These are phyloP conservation scores for Sarcophaga carnaria DNA, from an alignment of 2,888 invertebrate species.

Conservation along the genomic window DNA sequence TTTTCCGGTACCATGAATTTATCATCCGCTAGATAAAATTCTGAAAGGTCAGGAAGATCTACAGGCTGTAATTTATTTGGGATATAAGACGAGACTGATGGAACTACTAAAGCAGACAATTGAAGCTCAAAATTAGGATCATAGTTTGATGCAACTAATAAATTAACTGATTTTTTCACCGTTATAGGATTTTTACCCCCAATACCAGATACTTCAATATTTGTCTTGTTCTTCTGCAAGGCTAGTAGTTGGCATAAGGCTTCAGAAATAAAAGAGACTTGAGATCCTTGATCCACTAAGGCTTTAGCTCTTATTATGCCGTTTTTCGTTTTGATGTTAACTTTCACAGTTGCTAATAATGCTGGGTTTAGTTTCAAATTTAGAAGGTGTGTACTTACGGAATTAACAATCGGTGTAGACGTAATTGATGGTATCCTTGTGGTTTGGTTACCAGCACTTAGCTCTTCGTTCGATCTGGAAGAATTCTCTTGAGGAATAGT, in stretches of 20 bases:
- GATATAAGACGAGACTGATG: constrained; percentile 30
- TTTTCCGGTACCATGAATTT: constrained; percentile 9
- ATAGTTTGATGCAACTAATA: constrained; percentile 2
- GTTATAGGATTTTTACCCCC: constrained; percentile 24
- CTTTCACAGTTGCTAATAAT: too few relatives aligned
- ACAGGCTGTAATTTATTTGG: constrained; percentile 24
- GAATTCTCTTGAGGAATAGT: too few relatives aligned
- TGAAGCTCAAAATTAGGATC: constrained; percentile 15
- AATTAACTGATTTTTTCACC: constrained; percentile 22
- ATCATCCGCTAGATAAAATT: constrained; percentile 30
- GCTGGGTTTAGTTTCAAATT: too few relatives aligned
- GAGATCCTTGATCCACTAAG: constrained; percentile 47
- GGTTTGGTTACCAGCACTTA: too few relatives aligned
- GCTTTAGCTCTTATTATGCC: constrained; percentile 14
- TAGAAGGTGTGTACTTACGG: too few relatives aligned
- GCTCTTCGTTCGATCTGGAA: too few relatives aligned
- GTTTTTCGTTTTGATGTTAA: too few relatives aligned
- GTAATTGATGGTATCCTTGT: too few relatives aligned
- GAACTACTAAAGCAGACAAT: constrained; percentile 38
- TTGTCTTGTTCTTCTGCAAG: not conserved
- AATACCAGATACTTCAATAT: constrained; percentile 36
- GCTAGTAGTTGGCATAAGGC: not conserved
- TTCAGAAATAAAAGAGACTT: constrained; percentile 49
- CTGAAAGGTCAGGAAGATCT: not conserved
- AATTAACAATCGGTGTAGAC: too few relatives aligned